Conservation (phyloP, 2,797 vertebrate genomes). For the Miopithecus talapoin region DNA sequence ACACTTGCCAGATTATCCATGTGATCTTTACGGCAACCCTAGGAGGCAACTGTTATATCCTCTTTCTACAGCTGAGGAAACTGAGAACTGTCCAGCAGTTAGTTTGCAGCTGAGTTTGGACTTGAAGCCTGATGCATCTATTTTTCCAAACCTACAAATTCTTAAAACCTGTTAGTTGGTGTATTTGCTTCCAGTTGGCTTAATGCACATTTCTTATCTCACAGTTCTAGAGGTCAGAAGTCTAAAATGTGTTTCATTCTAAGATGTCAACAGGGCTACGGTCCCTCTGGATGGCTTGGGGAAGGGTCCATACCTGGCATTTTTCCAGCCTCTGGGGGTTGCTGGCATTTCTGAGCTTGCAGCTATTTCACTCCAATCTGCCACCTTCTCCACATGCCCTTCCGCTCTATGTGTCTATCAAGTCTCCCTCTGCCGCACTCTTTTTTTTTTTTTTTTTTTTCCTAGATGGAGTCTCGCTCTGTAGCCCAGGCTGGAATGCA, state of each 20-base stretch:
- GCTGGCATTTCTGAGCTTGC: not conserved
- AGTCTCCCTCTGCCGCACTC: not conserved
- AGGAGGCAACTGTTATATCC: not conserved
- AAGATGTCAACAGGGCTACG: not conserved
- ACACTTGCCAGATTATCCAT: not conserved
- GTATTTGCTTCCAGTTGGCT: not conserved
- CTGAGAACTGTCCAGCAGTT: not conserved
- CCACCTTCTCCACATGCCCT: not conserved
- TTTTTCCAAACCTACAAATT: not conserved
- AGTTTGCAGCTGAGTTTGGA: not conserved
- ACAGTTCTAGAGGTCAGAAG: not conserved
- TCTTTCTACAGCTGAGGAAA: not conserved
- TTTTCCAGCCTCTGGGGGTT: not conserved
- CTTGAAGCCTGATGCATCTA: not conserved
- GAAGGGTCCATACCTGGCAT: not conserved
- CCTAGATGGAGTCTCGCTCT: rapidly evolving
- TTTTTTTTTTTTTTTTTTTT: no score
- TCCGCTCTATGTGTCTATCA: not conserved
- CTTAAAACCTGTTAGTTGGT: not conserved
- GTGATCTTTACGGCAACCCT: not conserved
- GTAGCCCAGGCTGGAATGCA: no score
- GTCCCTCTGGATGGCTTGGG: not conserved
- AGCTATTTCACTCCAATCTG: no score
- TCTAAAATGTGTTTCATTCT: not conserved
- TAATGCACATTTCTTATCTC: not conserved